These are phyloP conservation scores for Onthophagus sagittarius DNA, from an alignment of 2,888 invertebrate species.

Conservation along the genomic window DNA sequence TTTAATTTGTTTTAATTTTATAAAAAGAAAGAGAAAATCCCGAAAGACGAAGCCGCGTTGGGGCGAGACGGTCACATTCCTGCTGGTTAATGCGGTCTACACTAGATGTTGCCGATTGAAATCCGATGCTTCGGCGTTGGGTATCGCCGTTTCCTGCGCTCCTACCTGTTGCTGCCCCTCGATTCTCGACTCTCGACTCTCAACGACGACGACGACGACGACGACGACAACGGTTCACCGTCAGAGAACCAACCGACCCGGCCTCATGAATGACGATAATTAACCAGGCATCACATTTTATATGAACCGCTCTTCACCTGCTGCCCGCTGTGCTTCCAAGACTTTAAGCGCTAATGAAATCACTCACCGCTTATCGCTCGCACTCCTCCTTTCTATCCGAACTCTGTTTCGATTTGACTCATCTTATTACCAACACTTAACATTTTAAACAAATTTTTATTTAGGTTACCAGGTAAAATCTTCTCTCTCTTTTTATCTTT, in stretches of 20 bases:
- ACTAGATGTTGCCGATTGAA: constrained; percentile 41
- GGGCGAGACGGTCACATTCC: constrained; percentile 33
- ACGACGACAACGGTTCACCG: constrained; percentile 17
- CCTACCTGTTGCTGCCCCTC: constrained; percentile 13
- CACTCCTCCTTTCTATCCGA: neutral
- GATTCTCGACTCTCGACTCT: too few species aligned
- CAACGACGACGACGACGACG: constrained; percentile 22
- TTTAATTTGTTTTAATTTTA: neutral
- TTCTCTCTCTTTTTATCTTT: too few species aligned
- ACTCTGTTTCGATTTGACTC: neutral
- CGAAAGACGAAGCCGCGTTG: neutral
- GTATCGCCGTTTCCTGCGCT: constrained; percentile 27
- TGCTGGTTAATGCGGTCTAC: constrained; percentile 38
- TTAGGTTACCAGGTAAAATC: too few species aligned
- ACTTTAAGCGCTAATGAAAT: neutral
- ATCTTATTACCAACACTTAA: neutral
- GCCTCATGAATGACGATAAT: constrained; percentile 26
- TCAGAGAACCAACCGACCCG: constrained; percentile 6
- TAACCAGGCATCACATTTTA: constrained; percentile 25
- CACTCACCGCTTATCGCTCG: neutral
- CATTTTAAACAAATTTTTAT: neutral
- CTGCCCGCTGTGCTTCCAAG: neutral
- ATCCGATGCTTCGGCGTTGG: constrained; percentile 35
- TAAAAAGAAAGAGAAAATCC: neutral
- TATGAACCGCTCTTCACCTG: constrained; percentile 20